These are phyloP conservation scores for Acanthurus lineatus DNA, from an alignment of 2,797 vertebrate genomes.

Conservation along the genomic window DNA sequence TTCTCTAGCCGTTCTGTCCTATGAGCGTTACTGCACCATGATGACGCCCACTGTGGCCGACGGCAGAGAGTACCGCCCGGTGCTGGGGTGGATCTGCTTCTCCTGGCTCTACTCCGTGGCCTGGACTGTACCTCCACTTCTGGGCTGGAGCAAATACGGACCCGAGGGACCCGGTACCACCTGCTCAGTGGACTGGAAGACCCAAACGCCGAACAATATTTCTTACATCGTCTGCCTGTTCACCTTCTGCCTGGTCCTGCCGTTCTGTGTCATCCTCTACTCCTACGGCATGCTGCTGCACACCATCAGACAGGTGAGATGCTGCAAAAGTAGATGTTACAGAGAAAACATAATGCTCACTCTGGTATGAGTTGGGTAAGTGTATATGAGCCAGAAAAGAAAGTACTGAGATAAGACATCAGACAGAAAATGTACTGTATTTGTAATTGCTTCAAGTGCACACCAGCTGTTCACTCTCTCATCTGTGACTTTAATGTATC, in stretches of 20 bases:
- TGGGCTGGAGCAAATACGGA: conserved; percentile 89
- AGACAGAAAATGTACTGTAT: neutral
- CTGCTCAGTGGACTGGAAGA: conserved; percentile 89
- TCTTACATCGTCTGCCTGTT: conserved; percentile 89
- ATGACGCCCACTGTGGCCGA: conserved; percentile 78
- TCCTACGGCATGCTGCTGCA: conserved; percentile 86
- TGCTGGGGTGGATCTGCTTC: conserved; percentile 83
- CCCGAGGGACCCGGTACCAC: conserved; percentile 89
- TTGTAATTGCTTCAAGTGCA: conserved; percentile 7
- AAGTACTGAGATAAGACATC: conserved; percentile 6
- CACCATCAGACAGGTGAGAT: conserved; percentile 84
- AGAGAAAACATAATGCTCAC: neutral
- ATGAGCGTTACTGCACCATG: conserved; percentile 88
- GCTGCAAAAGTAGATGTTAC: conserved; percentile 5
- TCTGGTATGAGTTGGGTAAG: neutral
- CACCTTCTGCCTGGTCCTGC: conserved; percentile 87
- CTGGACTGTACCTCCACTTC: conserved; percentile 86
- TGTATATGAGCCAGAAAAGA: conserved; percentile 4
- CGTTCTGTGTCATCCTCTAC: conserved; percentile 87
- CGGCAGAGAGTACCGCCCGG: conserved; percentile 82
- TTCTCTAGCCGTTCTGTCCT: conserved; percentile 88
- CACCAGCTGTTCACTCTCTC: neutral
- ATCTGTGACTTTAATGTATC: conserved; percentile 24
- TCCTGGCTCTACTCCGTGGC: conserved; percentile 87
- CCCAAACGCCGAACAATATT: conserved; percentile 83